Percentiles rank a stretch among this genome's conserved stretches.
phyloP scores from a whole-genome alignment of 2,888 invertebrate species.

The Graphium colonna region DNA sequence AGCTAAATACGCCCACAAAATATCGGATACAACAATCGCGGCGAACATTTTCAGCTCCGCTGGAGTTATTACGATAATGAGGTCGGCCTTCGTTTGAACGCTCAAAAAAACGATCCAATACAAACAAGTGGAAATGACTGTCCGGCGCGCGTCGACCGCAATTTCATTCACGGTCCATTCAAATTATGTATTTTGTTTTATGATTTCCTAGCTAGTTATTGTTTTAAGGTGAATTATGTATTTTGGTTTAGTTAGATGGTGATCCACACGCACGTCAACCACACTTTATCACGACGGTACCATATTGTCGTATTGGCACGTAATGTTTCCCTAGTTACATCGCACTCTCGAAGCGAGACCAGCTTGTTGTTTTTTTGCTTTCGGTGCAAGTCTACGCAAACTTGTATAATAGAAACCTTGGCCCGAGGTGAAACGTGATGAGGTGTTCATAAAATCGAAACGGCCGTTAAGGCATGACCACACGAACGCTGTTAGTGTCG shows the following conservation, averaged over 20 bases:
- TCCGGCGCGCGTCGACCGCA: conserved; percentile 52
- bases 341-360: conserved; percentile 48
- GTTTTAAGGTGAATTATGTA: conserved; percentile 33
- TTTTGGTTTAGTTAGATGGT: conserved; percentile 63
- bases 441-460: conserved; percentile 33
- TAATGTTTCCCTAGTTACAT: conserved; percentile 43
- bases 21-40: not conserved
- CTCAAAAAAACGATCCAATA: conserved; percentile 36
- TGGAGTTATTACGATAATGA: conserved; percentile 58
- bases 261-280: conserved; percentile 68
- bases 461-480: conserved; percentile 26
- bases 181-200: conserved; percentile 24
- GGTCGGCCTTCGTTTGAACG: conserved; percentile 51
- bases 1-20: not conserved
- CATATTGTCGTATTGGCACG: conserved; percentile 43
- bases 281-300: conserved; percentile 63
- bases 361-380: conserved; percentile 56
- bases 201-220: conserved; percentile 21
- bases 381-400: conserved; percentile 44
- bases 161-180: conserved; percentile 28
- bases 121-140: conserved; percentile 31
- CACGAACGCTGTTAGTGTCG: not conserved
- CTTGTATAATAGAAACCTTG: conserved; percentile 38
- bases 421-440: conserved; percentile 42
- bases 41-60: conserved; percentile 32